These are phyloP conservation scores for Oxyteleia sp. DNA, from an alignment of 2,888 invertebrate genomes.

Conservation along the genomic window DNA sequence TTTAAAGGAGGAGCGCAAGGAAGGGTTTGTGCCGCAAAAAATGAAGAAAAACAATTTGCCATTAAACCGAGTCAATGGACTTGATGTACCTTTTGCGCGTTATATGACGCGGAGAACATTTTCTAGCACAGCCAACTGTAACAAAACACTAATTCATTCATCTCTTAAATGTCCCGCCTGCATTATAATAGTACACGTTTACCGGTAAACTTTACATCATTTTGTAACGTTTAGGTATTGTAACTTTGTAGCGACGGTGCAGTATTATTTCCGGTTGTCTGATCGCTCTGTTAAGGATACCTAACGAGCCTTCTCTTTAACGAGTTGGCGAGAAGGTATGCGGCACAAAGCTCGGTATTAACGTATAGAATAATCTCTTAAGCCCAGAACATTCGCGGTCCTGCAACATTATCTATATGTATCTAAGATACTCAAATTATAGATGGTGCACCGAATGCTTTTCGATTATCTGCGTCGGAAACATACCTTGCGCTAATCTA, in stretches of 20 bases:
- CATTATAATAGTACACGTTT: slow-evolving; percentile 47
- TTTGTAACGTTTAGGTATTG: slow-evolving; percentile 64
- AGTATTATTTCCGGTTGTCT: slow-evolving; percentile 73
- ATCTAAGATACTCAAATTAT: too few species aligned
- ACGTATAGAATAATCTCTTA: slow-evolving; percentile 77
- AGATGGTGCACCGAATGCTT: too few species aligned
- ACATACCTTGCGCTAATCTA: too few species aligned
- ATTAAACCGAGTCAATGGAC: slow-evolving; percentile 34
- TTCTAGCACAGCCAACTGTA: slow-evolving; percentile 28
- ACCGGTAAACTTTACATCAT: slow-evolving; percentile 65
- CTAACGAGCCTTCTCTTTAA: slow-evolving; percentile 70
- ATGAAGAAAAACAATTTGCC: slow-evolving; percentile 31
- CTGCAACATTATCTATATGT: slow-evolving; percentile 50
- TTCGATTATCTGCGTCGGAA: too few species aligned
- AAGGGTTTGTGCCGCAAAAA: neutral
- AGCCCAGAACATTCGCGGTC: slow-evolving; percentile 67
- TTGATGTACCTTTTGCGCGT: slow-evolving; percentile 28
- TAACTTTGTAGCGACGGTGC: slow-evolving; percentile 63
- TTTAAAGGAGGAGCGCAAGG: neutral
- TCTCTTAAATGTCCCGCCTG: slow-evolving; percentile 45
- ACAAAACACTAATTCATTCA: slow-evolving; percentile 54
- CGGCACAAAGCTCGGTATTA: slow-evolving; percentile 75
- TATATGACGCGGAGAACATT: slow-evolving; percentile 25
- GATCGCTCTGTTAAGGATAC: slow-evolving; percentile 71
- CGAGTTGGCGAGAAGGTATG: slow-evolving; percentile 70